phyloP scores from a whole-genome alignment of 2,113 vertebrate species.

The Vimba vimba region DNA sequence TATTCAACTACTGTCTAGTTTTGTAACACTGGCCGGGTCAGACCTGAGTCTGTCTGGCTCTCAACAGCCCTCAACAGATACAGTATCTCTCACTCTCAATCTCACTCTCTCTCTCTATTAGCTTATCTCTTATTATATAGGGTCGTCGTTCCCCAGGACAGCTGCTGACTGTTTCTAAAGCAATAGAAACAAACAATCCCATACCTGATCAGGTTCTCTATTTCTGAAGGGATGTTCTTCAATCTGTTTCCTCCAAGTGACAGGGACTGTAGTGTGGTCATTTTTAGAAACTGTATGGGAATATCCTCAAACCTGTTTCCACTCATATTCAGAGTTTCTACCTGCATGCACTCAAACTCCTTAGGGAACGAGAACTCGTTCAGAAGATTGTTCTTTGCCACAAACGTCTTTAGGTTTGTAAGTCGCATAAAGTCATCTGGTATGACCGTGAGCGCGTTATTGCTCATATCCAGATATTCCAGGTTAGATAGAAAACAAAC shows the following conservation, averaged over 20 bases:
- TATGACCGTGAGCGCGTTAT: slow-evolving; percentile 81
- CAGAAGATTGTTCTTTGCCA: slow-evolving; percentile 95
- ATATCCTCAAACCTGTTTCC: slow-evolving; percentile 92
- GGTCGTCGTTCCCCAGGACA: not conserved
- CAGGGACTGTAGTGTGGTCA: slow-evolving; percentile 87
- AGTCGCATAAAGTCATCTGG: slow-evolving; percentile 82
- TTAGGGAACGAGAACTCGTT: slow-evolving; percentile 90
- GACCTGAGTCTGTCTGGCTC: not conserved
- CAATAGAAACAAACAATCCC: not conserved
- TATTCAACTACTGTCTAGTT: not conserved
- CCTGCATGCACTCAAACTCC: slow-evolving; percentile 80
- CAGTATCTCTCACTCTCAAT: not conserved
- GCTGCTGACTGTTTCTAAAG: not conserved
- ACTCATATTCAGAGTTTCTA: slow-evolving; percentile 92
- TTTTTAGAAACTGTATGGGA: slow-evolving; percentile 81
- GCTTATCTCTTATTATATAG: too few relatives aligned
- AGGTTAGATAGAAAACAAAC: slow-evolving; percentile 82
- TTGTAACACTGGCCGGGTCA: not conserved
- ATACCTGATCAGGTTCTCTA: slow-evolving; percentile 88
- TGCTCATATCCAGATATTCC: slow-evolving; percentile 91
- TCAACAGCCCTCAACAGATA: not conserved
- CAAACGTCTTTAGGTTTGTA: slow-evolving; percentile 81
- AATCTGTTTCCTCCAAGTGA: slow-evolving; percentile 94
- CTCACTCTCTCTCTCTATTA: not conserved
- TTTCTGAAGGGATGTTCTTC: slow-evolving; percentile 88